Evolutionary conservation across 2,113 vertebrate species (phyloP).

Genomic region (Eublepharis macularius): DNA sequence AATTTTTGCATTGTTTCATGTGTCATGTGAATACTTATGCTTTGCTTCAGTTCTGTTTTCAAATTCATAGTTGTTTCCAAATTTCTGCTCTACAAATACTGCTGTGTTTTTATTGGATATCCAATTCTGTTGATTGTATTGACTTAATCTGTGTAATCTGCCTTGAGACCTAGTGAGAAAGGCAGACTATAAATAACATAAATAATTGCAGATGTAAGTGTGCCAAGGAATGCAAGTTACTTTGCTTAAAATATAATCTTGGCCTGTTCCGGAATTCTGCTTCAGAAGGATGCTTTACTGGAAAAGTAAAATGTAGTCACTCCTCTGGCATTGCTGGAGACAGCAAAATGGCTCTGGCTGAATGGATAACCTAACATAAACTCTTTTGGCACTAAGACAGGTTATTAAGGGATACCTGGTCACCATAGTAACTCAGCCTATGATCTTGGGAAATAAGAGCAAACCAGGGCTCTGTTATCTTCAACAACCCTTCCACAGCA

Average conservation of each 20-base stretch:
- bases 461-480: slow-evolving; percentile 1
- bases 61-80: too few species aligned
- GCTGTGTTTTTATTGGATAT: too few species aligned
- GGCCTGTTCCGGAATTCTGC: slow-evolving; percentile 3
- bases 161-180: too few species aligned
- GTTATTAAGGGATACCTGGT: slow-evolving; percentile 26
- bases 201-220: too few species aligned
- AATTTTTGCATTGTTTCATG: too few species aligned
- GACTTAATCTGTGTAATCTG: too few species aligned
- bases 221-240: not conserved
- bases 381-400: slow-evolving; percentile 27
- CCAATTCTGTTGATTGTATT: too few species aligned
- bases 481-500: not conserved
- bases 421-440: slow-evolving; percentile 8
- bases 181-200: too few species aligned
- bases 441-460: slow-evolving; percentile 7
- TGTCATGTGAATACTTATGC: too few species aligned
- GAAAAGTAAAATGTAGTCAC: not conserved
- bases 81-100: too few species aligned
- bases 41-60: too few species aligned
- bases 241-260: not conserved
- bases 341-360: not conserved
- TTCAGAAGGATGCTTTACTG: not conserved
- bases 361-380: slow-evolving; percentile 19
- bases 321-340: not conserved